phyloP scores from a whole-genome alignment of 2,888 invertebrate genomes.

The Megalurothrips usitatus region DNA sequence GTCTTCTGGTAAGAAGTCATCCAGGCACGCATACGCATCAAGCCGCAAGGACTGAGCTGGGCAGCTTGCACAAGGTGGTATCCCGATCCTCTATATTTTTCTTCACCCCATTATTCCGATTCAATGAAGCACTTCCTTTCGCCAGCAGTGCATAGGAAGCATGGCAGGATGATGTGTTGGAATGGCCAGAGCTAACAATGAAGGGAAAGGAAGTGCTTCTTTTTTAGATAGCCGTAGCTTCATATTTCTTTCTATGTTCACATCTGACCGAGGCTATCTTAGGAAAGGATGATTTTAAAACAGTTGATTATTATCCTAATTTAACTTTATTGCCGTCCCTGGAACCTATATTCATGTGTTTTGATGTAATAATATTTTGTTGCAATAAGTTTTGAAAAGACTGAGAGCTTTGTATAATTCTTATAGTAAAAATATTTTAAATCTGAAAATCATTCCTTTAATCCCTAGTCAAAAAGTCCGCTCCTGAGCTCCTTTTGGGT shows the following conservation, averaged over 20 bases:
- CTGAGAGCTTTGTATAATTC: too few species aligned
- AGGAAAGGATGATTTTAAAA: not conserved
- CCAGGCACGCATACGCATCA: not conserved
- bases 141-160: too few species aligned
- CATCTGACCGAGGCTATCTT: too few species aligned
- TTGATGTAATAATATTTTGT: not conserved
- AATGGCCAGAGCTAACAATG: too few species aligned
- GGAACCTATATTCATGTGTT: not conserved
- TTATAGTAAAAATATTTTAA: too few species aligned
- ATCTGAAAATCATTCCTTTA: not conserved
- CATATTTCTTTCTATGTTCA: too few species aligned
- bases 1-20: constrained; percentile 16
- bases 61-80: constrained; percentile 22
- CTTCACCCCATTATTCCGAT: not conserved
- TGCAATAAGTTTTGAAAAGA: too few species aligned
- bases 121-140: not conserved
- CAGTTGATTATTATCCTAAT: too few species aligned
- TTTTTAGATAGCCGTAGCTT: not conserved
- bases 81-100: not conserved
- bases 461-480: not conserved
- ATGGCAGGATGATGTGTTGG: too few species aligned
- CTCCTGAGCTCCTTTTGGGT: not conserved
- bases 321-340: too few species aligned
- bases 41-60: constrained; percentile 17
- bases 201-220: not conserved